Percentiles rank a stretch among this genome's conserved stretches.
These are phyloP conservation scores for Laspeyria flexula DNA, from an alignment of 2,888 invertebrate species.

Conservation along the genomic window DNA sequence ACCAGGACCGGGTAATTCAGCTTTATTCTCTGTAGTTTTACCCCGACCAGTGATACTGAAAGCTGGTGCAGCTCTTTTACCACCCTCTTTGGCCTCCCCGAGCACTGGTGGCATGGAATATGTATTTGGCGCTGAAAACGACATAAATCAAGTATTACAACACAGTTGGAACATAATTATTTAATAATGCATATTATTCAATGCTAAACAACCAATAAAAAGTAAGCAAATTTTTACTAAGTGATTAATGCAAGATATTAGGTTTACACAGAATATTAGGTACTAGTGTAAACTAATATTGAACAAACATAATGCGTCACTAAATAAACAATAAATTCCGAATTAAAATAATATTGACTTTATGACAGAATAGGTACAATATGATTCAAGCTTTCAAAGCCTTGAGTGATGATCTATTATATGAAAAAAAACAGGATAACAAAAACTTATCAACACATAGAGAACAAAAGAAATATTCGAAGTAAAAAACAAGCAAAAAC, in stretches of 20 bases:
- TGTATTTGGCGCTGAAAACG: slow-evolving; percentile 92
- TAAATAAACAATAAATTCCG: slow-evolving; percentile 16
- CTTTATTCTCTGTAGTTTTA: slow-evolving; percentile 81
- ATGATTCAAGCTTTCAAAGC: not conserved
- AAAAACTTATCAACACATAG: too few relatives aligned
- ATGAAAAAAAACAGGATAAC: not conserved
- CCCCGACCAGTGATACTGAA: slow-evolving; percentile 95
- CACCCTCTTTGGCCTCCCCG: slow-evolving; percentile 83
- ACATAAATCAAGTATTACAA: slow-evolving; percentile 8
- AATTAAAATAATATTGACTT: slow-evolving; percentile 39
- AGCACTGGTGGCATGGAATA: slow-evolving; percentile 94
- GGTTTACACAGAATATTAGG: too few relatives aligned
- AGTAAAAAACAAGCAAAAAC: not conserved
- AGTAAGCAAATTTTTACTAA: not conserved
- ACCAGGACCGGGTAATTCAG: slow-evolving; percentile 93
- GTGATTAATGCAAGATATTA: not conserved
- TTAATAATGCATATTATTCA: not conserved
- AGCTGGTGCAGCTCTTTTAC: slow-evolving; percentile 91
- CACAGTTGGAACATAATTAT: not conserved
- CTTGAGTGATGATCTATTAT: not conserved
- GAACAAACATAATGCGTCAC: slow-evolving; percentile 33
- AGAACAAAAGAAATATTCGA: not conserved
- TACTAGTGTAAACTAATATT: slow-evolving; percentile 18
- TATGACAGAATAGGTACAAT: slow-evolving; percentile 1
- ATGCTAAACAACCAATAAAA: too few relatives aligned